phyloP scores from a whole-genome alignment of 2,113 vertebrate genomes.

The Dascyllus trimaculatus region DNA sequence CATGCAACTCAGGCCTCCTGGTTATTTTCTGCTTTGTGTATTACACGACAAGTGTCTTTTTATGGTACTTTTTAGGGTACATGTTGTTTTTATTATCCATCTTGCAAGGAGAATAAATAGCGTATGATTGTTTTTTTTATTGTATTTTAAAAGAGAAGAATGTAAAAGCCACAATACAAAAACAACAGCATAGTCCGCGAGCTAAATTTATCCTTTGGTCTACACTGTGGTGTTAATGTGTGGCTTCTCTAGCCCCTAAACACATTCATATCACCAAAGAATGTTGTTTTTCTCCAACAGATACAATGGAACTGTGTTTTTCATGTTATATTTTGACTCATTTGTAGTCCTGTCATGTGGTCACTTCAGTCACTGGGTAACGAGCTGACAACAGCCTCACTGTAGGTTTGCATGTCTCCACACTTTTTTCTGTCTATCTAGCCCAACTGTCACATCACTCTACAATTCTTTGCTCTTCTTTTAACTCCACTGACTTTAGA shows the following conservation, averaged over 20 bases:
- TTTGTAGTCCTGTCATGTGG: constrained; percentile 58
- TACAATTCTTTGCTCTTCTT: constrained; percentile 12
- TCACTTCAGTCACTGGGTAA: constrained; percentile 57
- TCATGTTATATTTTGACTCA: constrained; percentile 59
- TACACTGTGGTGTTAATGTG: constrained; percentile 74
- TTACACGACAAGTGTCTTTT: constrained; percentile 59
- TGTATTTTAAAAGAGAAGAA: constrained; percentile 53
- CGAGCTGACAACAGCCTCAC: constrained; percentile 50
- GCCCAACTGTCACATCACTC: constrained; percentile 11
- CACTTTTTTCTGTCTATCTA: neutral
- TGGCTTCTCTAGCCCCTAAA: constrained; percentile 67
- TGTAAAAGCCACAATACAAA: constrained; percentile 71
- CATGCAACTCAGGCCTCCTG: constrained; percentile 50
- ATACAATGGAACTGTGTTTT: constrained; percentile 74
- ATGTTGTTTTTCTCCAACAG: constrained; percentile 75
- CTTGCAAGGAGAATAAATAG: constrained; percentile 63
- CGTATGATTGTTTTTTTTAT: constrained; percentile 56
- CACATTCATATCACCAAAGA: constrained; percentile 73
- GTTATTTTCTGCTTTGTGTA: constrained; percentile 61
- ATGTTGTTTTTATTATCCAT: constrained; percentile 72
- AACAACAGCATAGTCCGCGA: constrained; percentile 41
- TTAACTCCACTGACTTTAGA: constrained; percentile 4
- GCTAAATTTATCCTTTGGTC: constrained; percentile 66
- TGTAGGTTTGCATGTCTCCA: constrained; percentile 30
- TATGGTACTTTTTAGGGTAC: constrained; percentile 53